These are phyloP conservation scores for Mastacembelus armatus DNA, from an alignment of 2,797 vertebrate species.

Conservation along the genomic window DNA sequence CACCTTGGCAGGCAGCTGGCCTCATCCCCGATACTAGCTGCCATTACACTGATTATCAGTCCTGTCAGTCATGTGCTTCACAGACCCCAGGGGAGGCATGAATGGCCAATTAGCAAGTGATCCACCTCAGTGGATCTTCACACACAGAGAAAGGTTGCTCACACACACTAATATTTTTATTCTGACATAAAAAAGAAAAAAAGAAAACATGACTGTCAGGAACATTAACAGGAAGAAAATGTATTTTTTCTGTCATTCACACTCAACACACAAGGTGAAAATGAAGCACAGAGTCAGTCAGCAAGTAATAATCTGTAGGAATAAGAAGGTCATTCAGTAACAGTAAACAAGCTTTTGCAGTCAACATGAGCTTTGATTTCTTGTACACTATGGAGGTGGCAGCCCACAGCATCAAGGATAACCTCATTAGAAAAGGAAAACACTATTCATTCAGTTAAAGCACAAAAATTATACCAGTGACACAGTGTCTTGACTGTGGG, in stretches of 20 bases:
- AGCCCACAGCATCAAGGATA: conserved; percentile 59
- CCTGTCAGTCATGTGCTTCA: conserved; percentile 69
- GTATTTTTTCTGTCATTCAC: conserved; percentile 56
- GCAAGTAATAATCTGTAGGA: conserved; percentile 37
- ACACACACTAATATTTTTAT: neutral
- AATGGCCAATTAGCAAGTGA: conserved; percentile 64
- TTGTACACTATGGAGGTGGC: conserved; percentile 31
- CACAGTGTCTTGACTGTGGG: conserved; percentile 18
- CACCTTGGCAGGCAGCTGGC: conserved; percentile 76
- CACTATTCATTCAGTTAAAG: neutral
- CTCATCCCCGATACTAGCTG: conserved; percentile 32
- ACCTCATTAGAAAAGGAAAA: conserved; percentile 58
- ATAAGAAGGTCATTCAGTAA: conserved; percentile 46
- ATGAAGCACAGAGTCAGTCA: conserved; percentile 45
- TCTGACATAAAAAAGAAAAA: conserved; percentile 2
- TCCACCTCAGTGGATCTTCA: conserved; percentile 8
- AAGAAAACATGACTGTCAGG: conserved; percentile 1
- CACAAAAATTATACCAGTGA: conserved; percentile 28
- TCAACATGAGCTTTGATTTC: conserved; percentile 42
- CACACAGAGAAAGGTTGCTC: neutral
- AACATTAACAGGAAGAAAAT: conserved; percentile 10
- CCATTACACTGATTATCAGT: conserved; percentile 78
- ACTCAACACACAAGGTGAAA: conserved; percentile 30
- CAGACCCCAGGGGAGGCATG: conserved; percentile 29
- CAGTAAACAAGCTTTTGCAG: conserved; percentile 61